phyloP scores from a whole-genome alignment of 2,797 vertebrate genomes.

The Bradypus variegatus region DNA sequence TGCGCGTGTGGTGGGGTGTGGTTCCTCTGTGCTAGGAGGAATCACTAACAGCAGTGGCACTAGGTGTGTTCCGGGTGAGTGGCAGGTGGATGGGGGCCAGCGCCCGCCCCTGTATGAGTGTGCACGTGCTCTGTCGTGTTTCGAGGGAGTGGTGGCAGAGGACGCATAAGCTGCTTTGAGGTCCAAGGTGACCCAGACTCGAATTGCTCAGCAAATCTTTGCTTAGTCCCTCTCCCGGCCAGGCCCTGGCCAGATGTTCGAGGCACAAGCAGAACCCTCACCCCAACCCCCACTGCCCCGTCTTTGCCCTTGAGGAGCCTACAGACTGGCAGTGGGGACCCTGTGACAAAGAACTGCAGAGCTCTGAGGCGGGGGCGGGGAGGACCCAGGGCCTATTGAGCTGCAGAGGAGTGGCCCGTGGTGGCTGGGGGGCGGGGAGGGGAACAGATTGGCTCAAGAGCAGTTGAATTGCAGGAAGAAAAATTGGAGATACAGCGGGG shows the following conservation, averaged over 20 bases:
- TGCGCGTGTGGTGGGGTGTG: background rate
- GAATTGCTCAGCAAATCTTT: background rate
- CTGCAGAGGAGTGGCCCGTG: background rate
- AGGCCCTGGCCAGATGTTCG: background rate
- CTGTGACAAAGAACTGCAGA: background rate
- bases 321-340: background rate
- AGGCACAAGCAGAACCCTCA: background rate
- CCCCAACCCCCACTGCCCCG: fast-evolving
- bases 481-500: fast-evolving
- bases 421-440: background rate
- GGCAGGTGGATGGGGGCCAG: no score
- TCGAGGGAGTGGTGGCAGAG: background rate
- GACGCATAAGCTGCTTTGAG: fast-evolving
- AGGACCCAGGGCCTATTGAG: background rate
- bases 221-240: background rate
- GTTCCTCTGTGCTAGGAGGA: background rate
- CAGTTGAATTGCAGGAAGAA: background rate
- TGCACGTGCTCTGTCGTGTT: background rate
- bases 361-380: background rate
- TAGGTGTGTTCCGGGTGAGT: background rate
- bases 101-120: background rate
- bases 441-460: background rate
- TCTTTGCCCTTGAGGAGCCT: background rate
- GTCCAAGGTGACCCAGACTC: background rate
- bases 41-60: no score